phyloP scores from a whole-genome alignment of 2,113 vertebrate species.

The Mus pahari region DNA sequence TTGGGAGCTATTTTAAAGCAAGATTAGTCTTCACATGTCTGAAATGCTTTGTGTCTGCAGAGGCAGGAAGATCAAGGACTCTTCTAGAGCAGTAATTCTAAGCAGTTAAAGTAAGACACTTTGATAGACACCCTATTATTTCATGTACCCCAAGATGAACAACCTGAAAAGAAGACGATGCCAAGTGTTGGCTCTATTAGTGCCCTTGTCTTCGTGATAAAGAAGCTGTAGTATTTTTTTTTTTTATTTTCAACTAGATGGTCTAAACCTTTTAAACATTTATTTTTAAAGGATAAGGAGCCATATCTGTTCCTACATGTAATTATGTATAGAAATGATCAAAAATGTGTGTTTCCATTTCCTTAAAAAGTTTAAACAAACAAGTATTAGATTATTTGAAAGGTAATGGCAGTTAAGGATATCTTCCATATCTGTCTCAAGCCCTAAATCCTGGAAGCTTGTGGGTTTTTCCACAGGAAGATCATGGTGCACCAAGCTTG shows the following conservation, averaged over 20 bases:
- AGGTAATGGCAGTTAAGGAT: neutral
- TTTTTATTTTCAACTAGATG: neutral
- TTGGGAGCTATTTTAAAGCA: neutral
- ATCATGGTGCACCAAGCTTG: neutral
- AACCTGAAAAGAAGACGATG: neutral
- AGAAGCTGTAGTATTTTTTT: neutral
- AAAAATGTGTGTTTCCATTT: neutral
- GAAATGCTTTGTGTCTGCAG: neutral
- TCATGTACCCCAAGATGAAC: neutral
- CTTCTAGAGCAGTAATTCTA: neutral
- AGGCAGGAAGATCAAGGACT: neutral
- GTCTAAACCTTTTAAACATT: neutral
- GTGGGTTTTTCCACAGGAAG: slow-evolving; percentile 39
- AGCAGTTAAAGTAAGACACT: neutral
- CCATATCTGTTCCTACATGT: neutral
- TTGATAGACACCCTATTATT: neutral
- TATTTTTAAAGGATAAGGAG: neutral
- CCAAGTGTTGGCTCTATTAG: neutral
- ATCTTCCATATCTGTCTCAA: neutral
- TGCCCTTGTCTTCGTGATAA: neutral
- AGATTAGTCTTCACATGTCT: neutral
- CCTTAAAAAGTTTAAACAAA: neutral
- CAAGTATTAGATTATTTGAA: neutral
- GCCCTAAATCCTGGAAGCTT: neutral
- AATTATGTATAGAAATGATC: neutral